A percentile compares a stretch with the other conserved stretches of the same genome.
Conservation (phyloP, 53 echinoderm and acorn worm genomes). For the Astropecten irregularis region DNA sequence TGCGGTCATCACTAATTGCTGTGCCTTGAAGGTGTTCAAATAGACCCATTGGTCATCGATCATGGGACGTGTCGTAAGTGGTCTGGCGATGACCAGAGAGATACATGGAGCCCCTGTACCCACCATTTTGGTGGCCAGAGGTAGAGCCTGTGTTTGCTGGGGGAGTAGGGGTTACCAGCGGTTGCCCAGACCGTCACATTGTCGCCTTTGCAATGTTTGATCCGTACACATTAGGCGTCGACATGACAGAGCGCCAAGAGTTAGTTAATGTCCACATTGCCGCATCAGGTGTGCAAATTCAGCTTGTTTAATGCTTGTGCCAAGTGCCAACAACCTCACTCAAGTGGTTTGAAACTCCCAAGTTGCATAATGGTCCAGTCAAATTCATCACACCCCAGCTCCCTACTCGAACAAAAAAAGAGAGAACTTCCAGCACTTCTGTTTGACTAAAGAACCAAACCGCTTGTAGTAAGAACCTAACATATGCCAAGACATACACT, state of each 20-base stretch:
- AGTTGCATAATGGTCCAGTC: conserved; percentile 21
- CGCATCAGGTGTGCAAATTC: conserved; percentile 46
- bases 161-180: too few relatives aligned
- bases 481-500: too few relatives aligned
- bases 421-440: too few relatives aligned
- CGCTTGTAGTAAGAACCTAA: too few relatives aligned
- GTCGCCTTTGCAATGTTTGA: conserved; percentile 54
- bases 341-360: conserved; percentile 13
- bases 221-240: conserved; percentile 45
- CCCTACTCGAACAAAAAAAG: too few relatives aligned
- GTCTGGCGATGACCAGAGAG: too few relatives aligned
- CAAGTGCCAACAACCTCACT: conserved; percentile 41
- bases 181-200: conserved; percentile 22
- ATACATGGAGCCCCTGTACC: background rate
- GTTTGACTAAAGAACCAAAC: too few relatives aligned
- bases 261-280: background rate
- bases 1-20: background rate
- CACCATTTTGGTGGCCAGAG: background rate
- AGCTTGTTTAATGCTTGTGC: background rate
- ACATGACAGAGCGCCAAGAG: background rate
- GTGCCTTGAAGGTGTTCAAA: background rate
- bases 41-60: background rate
- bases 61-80: too few relatives aligned
- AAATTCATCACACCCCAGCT: too few relatives aligned
- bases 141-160: too few relatives aligned